Conservation (phyloP, 2,888 invertebrate genomes). For the Chloromyia formosa region DNA sequence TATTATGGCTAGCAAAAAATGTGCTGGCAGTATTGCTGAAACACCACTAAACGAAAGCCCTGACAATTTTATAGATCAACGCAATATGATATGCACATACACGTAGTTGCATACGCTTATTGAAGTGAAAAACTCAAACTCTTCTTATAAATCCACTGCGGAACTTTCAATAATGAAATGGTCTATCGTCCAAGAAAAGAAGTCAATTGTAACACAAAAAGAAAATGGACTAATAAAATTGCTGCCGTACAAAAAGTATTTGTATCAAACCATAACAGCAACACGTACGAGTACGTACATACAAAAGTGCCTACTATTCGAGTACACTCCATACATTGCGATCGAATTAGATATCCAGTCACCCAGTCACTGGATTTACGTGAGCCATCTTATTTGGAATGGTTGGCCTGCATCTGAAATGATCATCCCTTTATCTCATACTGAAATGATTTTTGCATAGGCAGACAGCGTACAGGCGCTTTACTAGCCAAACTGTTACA, state of each 20-base stretch:
- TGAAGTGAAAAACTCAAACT: too few species aligned
- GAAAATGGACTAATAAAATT: slow-evolving; percentile 9
- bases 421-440: slow-evolving; percentile 31
- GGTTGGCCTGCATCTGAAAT: slow-evolving; percentile 18
- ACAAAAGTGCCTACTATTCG: neutral
- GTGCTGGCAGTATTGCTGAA: slow-evolving; percentile 11
- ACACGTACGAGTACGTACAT: too few species aligned
- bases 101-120: neutral
- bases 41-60: slow-evolving; percentile 7
- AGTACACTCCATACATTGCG: neutral
- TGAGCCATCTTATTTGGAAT: slow-evolving; percentile 4
- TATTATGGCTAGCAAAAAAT: slow-evolving; percentile 15
- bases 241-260: slow-evolving; percentile 14
- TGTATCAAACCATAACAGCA: too few species aligned
- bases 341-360: slow-evolving; percentile 23
- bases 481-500: neutral
- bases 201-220: slow-evolving; percentile 22
- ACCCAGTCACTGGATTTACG: slow-evolving; percentile 3
- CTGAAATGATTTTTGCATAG: neutral
- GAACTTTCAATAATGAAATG: slow-evolving; percentile 22
- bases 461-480: too few species aligned
- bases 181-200: slow-evolving; percentile 14
- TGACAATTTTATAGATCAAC: slow-evolving; percentile 40
- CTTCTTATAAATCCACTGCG: neutral
- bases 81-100: slow-evolving; percentile 9